Base-by-base conservation (phyloP, 2,888 invertebrate species). In the Dryobotodes eremita region DNA sequence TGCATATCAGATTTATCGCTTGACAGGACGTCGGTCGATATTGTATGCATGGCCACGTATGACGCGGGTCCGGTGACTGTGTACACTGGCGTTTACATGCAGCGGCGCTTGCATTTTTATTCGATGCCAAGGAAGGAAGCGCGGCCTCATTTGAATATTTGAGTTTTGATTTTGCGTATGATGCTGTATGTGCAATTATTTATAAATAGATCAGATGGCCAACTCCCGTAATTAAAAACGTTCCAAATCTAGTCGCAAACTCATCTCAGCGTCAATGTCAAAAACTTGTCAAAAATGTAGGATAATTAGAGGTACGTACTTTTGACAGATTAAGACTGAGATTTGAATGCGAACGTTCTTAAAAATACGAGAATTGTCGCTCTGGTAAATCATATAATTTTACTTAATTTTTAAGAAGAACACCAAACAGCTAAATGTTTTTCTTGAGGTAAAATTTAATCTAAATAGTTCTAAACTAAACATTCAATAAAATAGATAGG, bases 21-120 rank as follows among this genome's bases (percentile, higher is more conserved):
- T 20, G 79, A 75, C 88, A 88, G 88, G 89, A 88, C 87, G 89
- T 86, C 71, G 80, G 1, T 70, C 80, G 81, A 88, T 88, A 88
- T 75, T 71, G 85, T 88, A 89, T 89, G 89, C 88, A 46, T 26
- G 65, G 62, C 69, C 88, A 88, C 85, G 89, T 75, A 72, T 87
- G 87, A 80, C 87, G 79, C 83, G 62, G 71, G 79, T 84, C 80
- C 80, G 84, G 84, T 71, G 36, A 55, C 71, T 75, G 71, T 73
- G 62, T 79, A 76, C 61, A 69, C 81, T 72, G 53, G 15, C 20
- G 20, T 53, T 71, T 50, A 87, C 71, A 84, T 50, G 61, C 64
- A 46, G 71, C 61, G 69, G 69, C 65, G 65, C 76, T 75, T 87
- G 85, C 70, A 75, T 81, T 71, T 74, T 75, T 79, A 84, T 73